Evolutionary conservation across 37 sponge, comb jelly and placozoan genomes (phyloP).

Genomic region (Petrosia ficiformis): DNA sequence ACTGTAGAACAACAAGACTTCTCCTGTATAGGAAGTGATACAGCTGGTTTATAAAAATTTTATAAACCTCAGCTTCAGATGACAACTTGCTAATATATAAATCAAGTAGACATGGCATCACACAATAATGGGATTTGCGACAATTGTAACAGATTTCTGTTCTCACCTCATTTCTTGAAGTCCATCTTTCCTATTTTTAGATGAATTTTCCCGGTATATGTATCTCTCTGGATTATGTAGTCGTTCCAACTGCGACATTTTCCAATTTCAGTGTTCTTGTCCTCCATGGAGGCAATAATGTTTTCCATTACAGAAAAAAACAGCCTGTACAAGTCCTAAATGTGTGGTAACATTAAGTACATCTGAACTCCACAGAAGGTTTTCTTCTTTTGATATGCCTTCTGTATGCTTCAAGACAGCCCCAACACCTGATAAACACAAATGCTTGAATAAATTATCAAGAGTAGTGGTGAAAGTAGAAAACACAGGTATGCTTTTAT

Average conservation of each 20-base stretch:
- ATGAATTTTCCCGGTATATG: slow-evolving; percentile 20
- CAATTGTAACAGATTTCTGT: slow-evolving; percentile 7
- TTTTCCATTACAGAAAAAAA: slow-evolving; percentile 17
- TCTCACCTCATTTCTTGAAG: neutral
- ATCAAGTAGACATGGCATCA: slow-evolving; percentile 7
- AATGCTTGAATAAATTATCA: neutral
- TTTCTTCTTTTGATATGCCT: neutral
- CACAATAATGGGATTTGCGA: neutral
- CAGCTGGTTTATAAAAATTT: too few species aligned
- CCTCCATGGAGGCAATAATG: neutral
- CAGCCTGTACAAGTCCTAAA: neutral
- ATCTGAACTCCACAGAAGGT: neutral
- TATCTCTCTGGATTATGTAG: slow-evolving; percentile 5
- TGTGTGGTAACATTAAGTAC: neutral
- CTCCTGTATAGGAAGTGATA: too few species aligned
- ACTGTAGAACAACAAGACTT: too few species aligned
- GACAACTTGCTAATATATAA: slow-evolving; percentile 4
- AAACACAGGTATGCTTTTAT: neutral
- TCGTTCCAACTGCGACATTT: slow-evolving; percentile 12
- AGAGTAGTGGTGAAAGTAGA: neutral
- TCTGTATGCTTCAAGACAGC: neutral
- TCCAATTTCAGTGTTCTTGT: slow-evolving; percentile 7
- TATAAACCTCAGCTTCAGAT: neutral
- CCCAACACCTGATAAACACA: neutral
- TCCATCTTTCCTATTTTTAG: slow-evolving; percentile 23